Base-by-base conservation (phyloP, 2,888 invertebrate species). In the Diabrotica balteata region DNA sequence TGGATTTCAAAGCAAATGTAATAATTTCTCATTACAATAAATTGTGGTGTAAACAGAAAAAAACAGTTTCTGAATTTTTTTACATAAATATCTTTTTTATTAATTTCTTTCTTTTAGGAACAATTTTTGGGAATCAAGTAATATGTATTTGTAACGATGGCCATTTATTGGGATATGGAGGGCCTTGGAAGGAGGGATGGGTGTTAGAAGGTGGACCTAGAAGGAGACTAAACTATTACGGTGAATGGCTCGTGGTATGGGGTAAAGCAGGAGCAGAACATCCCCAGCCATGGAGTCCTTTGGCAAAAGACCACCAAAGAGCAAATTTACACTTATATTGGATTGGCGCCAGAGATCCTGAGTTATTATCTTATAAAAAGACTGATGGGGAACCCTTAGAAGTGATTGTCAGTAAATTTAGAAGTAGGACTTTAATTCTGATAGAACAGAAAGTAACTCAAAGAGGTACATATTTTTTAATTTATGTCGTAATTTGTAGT, bases 261-360 rank as follows among this genome's bases (percentile, higher is more conserved):
- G 95, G 95, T 84, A 90, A 93, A 76, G 90, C 91, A 50, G 90
- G 90, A 8, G 89, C 91, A 73, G 93, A 93, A 71, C 96, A 96
- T 81, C 94, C 96, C 0, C 95, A 94, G 78, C 96, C 97, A 0
- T 97, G 97, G 97, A 92, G 93, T 79, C 97, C 97, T 10, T 87
- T 93, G 55, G 88, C 91, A 46, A 90, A 90, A 78, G 70, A 95
- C 76, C 92, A 93, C 80, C 95, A 97, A 82, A 89, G 94, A 74
- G 94, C 96, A 7, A 97, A 97, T 84, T 87, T 96, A 68, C 93
- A 95, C 80, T 86, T 97, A 0, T 94, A 96, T 71, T 82, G 81
- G 81, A 78, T 84, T 57, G 82, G 83, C 58, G 70, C 76, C 44
- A 74, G 81, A 70, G 91, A 92, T 79, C 86, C 94, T 69, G 91